Percentiles rank a stretch among this genome's conserved stretches.
phyloP scores from a whole-genome alignment of 2,113 vertebrate genomes.

The Edolisoma coerulescens region DNA sequence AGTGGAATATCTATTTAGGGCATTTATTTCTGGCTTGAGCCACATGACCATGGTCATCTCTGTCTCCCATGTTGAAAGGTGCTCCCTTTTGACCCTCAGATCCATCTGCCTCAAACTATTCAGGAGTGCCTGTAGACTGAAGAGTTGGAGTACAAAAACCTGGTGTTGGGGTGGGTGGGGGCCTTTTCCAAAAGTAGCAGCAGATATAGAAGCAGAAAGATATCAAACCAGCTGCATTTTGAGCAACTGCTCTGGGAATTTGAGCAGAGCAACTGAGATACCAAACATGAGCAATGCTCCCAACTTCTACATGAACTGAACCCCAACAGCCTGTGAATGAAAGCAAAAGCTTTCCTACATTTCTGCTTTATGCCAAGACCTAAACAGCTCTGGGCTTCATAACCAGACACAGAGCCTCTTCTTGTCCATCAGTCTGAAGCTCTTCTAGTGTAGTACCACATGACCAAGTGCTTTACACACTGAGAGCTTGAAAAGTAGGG shows the following conservation, averaged over 20 bases:
- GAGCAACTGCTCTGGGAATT: not conserved
- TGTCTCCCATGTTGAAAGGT: not conserved
- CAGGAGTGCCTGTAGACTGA: not conserved
- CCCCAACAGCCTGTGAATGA: not conserved
- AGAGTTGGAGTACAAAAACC: not conserved
- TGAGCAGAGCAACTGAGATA: not conserved
- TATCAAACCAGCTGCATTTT: not conserved
- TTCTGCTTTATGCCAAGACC: not conserved
- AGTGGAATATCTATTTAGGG: not conserved
- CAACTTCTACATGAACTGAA: not conserved
- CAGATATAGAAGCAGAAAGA: not conserved
- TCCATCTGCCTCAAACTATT: not conserved
- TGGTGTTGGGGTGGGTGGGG: not conserved
- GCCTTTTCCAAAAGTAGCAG: not conserved
- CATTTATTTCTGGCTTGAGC: slow-evolving; percentile 1
- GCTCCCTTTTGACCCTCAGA: not conserved
- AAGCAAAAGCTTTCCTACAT: not conserved
- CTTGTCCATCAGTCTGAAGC: not conserved
- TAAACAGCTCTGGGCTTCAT: not conserved
- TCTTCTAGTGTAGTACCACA: not conserved
- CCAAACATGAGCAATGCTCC: not conserved
- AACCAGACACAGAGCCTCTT: not conserved
- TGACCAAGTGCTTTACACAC: not conserved
- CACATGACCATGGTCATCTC: not conserved
- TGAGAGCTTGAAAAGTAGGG: not conserved